These are phyloP conservation scores for Polyergus mexicanus DNA, from an alignment of 1,140 invertebrate species.

Conservation along the genomic window DNA sequence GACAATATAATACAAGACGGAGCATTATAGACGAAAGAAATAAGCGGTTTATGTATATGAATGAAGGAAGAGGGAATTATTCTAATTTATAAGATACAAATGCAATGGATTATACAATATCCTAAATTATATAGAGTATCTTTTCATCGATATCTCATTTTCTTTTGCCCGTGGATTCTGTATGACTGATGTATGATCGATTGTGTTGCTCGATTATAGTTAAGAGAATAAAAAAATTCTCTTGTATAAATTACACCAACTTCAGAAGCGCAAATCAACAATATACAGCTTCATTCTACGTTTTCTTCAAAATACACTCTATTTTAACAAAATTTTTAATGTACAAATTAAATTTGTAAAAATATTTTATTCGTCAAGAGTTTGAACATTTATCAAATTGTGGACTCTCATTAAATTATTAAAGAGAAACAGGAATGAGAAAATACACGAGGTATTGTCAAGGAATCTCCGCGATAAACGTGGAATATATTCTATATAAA, in stretches of 20 bases:
- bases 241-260: neutral
- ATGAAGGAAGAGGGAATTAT: neutral
- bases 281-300: neutral
- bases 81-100: neutral
- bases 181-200: neutral
- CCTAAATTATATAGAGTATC: neutral
- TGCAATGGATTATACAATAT: neutral
- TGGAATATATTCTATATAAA: slow-evolving; percentile 18
- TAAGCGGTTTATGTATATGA: neutral
- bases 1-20: neutral
- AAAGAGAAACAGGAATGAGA: neutral
- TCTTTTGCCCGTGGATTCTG: neutral
- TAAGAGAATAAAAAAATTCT: neutral
- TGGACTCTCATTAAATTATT: no score
- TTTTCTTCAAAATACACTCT: neutral
- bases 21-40: neutral
- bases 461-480: neutral
- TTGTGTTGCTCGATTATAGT: neutral
- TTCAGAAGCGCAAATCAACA: neutral
- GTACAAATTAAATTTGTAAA: neutral
- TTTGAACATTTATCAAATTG: neutral
- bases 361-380: neutral
- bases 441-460: neutral
- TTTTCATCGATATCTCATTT: neutral
- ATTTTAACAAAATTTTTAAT: neutral